These are phyloP conservation scores for Clupea harengus DNA, from an alignment of 2,113 vertebrate species.

Conservation along the genomic window DNA sequence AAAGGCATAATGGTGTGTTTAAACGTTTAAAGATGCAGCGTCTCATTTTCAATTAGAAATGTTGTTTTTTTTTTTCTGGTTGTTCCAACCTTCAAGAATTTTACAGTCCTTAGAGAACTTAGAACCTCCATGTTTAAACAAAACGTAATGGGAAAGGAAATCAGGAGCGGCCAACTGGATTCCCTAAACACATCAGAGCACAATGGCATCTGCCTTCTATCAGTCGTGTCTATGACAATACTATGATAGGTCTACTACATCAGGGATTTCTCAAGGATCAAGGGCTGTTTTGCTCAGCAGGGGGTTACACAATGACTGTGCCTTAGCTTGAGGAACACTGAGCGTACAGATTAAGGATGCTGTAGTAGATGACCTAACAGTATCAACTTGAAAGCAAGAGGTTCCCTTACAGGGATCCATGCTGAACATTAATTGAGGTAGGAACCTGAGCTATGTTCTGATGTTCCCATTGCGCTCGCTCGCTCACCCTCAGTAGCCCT, in stretches of 20 bases:
- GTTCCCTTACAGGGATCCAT: background rate
- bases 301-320: too few species aligned
- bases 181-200: background rate
- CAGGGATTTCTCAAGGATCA: too few species aligned
- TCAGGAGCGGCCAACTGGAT: background rate
- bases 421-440: slow-evolving; percentile 3
- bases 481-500: background rate
- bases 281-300: too few species aligned
- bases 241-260: background rate
- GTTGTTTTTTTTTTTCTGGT: background rate
- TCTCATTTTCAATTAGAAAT: background rate
- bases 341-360: background rate
- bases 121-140: background rate
- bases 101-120: background rate
- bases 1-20: slow-evolving; percentile 36
- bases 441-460: slow-evolving; percentile 13
- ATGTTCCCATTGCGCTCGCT: background rate
- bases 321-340: background rate
- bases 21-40: slow-evolving; percentile 43
- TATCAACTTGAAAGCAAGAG: slow-evolving; percentile 7
- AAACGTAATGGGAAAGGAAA: background rate
- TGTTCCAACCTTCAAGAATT: background rate
- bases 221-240: background rate
- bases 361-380: background rate
- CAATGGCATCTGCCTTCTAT: background rate